Conservation (phyloP, 2,113 vertebrate genomes). For the Columba janthina region DNA sequence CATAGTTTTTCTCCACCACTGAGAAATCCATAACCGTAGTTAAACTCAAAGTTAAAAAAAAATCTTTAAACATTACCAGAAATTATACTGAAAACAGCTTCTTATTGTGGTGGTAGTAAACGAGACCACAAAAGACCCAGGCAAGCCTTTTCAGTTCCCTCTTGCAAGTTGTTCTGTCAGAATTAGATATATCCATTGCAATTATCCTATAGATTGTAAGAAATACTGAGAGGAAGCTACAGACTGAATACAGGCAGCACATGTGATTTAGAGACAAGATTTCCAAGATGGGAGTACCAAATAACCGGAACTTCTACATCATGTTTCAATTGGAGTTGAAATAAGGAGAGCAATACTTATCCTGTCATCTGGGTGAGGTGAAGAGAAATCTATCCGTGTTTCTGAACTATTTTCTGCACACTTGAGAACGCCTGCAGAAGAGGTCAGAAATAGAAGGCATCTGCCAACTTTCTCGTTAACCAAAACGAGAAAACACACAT, state of each 20-base stretch:
- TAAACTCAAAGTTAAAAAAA: neutral
- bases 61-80: neutral
- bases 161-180: neutral
- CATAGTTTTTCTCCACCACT: neutral
- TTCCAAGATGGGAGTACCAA: neutral
- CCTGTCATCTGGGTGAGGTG: neutral
- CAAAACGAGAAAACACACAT: neutral
- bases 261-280: neutral
- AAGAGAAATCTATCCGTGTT: neutral
- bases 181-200: neutral
- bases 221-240: neutral
- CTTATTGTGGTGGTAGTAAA: neutral
- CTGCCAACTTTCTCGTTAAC: neutral
- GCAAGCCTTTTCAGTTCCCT: neutral
- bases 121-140: neutral
- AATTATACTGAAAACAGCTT: neutral
- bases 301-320: neutral
- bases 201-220: neutral
- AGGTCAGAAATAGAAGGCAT: neutral
- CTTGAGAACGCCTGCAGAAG: neutral
- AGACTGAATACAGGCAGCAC: neutral
- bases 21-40: neutral
- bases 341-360: neutral
- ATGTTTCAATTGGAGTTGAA: neutral
- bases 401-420: neutral